Evolutionary conservation across 1,140 invertebrate genomes (phyloP).

Genomic region (Drosophila baimaii): DNA sequence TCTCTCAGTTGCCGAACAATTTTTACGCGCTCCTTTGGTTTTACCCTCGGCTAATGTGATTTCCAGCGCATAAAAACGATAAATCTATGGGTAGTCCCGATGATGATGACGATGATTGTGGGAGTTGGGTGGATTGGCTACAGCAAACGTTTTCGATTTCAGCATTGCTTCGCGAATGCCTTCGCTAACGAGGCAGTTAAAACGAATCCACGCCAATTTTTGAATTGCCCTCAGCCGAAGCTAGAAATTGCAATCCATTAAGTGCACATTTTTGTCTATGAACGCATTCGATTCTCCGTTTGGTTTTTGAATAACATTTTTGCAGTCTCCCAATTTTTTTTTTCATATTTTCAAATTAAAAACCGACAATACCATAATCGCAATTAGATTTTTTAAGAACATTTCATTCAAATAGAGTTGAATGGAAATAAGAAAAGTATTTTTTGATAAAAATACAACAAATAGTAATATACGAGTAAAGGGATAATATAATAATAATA

Average conservation of each 20-base stretch:
- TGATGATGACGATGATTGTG: slow-evolving; percentile 30
- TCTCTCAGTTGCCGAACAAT: slow-evolving; percentile 34
- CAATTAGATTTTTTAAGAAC: background rate
- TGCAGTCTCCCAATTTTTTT: background rate
- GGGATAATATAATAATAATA: no score
- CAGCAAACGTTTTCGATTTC: slow-evolving; percentile 51
- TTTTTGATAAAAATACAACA: background rate
- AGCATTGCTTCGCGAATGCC: slow-evolving; percentile 53
- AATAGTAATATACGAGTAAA: no score
- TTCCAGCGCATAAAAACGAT: slow-evolving; percentile 78
- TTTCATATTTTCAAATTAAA: slow-evolving; percentile 15
- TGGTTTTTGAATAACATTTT: background rate
- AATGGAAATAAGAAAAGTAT: no score
- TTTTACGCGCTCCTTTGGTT: slow-evolving; percentile 73
- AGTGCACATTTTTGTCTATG: slow-evolving; percentile 57
- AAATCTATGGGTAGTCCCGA: slow-evolving; percentile 62
- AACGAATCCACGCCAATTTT: slow-evolving; percentile 52
- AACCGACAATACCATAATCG: slow-evolving; percentile 2
- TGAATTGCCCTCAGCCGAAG: slow-evolving; percentile 17
- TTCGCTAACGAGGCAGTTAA: slow-evolving; percentile 72
- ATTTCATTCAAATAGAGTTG: background rate
- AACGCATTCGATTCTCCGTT: slow-evolving; percentile 8
- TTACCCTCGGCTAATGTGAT: slow-evolving; percentile 75
- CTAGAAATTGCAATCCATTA: slow-evolving; percentile 64
- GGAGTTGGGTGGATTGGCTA: background rate